Base-by-base conservation (phyloP, 2,113 vertebrate genomes). In the Bubo scandiacus region DNA sequence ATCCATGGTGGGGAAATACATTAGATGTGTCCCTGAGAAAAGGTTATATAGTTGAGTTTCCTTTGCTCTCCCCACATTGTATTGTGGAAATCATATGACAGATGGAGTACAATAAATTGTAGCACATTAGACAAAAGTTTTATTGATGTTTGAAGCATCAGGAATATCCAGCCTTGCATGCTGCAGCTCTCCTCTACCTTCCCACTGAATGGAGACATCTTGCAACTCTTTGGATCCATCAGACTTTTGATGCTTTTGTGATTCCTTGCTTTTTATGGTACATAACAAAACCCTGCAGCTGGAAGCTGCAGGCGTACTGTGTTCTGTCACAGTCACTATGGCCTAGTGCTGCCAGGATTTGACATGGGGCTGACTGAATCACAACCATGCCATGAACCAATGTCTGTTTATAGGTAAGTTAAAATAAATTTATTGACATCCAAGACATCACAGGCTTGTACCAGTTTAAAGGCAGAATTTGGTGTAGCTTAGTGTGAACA, bases 1-100 rank as follows among this genome's bases (percentile, higher is more conserved):
- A 58, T 62, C 8, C 15, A 2, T 0, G 0, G 16, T 49, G 27
- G 38, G 40, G 70, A 51, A 78, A 23, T 52, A 27, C 0, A 1
- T 77, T 65, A 34, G 43, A 63, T 36, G 11, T 59, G 23, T 34
- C 40, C 66, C 58, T 61, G 58, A 52, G 62, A 72, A 75, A 55
- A 43, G 32, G 62, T 2, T 38, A 12, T 0, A 0, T 38, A 52
- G 8, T 12, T 88, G 47, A 81, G 57, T 63, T 87, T 75, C 29
- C 51, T 93, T 78, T 86, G 59, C 68, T 84, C 10, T 92, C 29
- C 21, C 40, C 9, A 14, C 12, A 7, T 3, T 73, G 34, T 58
- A 5, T n/a, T 81, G 55, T 14, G 15, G 57, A 65, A 77, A 45
- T 90, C 23, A 10, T 47, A 11, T 7, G 9, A 15, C 47, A 82